Base-by-base conservation (phyloP, 2,113 vertebrate species). In the Carassius auratus region DNA sequence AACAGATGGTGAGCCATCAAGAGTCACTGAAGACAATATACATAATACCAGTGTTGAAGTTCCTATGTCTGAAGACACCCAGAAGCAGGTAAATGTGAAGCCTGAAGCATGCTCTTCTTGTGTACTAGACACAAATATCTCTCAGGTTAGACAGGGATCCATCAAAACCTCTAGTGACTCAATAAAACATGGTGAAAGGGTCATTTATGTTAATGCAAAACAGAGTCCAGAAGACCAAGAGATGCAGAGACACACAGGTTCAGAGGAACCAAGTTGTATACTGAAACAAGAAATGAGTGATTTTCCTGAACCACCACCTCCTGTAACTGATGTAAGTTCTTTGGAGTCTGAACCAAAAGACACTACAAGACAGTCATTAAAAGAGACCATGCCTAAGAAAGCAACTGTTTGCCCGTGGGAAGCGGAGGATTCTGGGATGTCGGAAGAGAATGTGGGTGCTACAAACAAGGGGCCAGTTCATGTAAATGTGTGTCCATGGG, bases 21-120 rank as follows among this genome's bases (percentile, higher is more conserved):
- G 10, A 17, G 10, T 52, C 38, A 13, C 62, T 2, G 26, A 69
- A 36, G 80, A 81, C 64, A 69, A 69, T n/a, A 52, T n/a, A 23
- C 23, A 10, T n/a, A 59, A 59, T 59, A 42, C 17, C 4, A 23
- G 15, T 23, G 68, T 83, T 57, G 75, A 55, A 33, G 50, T 57
- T 17, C 75, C 75, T 2, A 42, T 38, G 26, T 9, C 57, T 79
- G 57, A 30, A 84, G 45, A 26, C 76, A 76, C 64, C 42, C 77
- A 86, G 42, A 84, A 86, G 8, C 13, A 61, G 59, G 77, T 0
- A 84, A 90, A 38, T 73, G 48, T 30, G 38, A 74, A 76, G 57
- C 26, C 86, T 76, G 23, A 86, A 1, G 0, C 92, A 55, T 93
- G 90, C 48, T 92, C 93, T 52, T 52, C 50, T 0, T 92, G 75